These are phyloP conservation scores for Cettia cetti DNA, from an alignment of 2,113 vertebrate species.

Conservation along the genomic window DNA sequence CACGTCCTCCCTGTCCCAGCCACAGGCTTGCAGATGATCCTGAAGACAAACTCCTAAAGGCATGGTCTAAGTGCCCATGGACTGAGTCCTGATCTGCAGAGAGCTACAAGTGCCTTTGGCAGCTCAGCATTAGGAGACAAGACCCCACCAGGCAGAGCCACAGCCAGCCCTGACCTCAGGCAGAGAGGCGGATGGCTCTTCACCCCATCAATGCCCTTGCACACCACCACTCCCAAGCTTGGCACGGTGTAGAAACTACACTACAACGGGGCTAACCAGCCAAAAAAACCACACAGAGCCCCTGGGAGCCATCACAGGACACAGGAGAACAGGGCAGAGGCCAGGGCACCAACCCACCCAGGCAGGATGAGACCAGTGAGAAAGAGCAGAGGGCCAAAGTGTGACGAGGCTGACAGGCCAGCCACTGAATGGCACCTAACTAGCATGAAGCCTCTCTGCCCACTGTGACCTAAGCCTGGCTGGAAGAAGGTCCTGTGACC, in stretches of 20 bases:
- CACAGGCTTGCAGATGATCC: background rate
- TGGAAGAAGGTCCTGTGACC: background rate
- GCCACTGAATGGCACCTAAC: background rate
- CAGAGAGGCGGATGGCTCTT: background rate
- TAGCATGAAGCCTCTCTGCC: accelerated
- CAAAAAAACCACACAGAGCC: background rate
- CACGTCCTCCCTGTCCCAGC: background rate
- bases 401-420: background rate
- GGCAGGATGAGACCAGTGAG: background rate
- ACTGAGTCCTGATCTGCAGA: background rate
- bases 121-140: background rate
- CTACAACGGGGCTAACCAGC: background rate
- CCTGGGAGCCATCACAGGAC: background rate
- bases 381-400: background rate
- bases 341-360: background rate
- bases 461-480: background rate
- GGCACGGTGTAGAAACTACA: background rate
- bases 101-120: background rate
- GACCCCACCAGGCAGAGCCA: background rate
- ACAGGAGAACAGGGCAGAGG: background rate
- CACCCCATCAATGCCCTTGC: background rate
- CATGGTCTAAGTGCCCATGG: accelerated
- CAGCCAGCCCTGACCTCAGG: background rate
- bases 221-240: background rate
- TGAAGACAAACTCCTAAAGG: background rate